A percentile compares a stretch with the other conserved stretches of the same genome.
These are phyloP conservation scores for Riptortus pedestris DNA, from an alignment of 1,140 invertebrate genomes.

Conservation along the genomic window DNA sequence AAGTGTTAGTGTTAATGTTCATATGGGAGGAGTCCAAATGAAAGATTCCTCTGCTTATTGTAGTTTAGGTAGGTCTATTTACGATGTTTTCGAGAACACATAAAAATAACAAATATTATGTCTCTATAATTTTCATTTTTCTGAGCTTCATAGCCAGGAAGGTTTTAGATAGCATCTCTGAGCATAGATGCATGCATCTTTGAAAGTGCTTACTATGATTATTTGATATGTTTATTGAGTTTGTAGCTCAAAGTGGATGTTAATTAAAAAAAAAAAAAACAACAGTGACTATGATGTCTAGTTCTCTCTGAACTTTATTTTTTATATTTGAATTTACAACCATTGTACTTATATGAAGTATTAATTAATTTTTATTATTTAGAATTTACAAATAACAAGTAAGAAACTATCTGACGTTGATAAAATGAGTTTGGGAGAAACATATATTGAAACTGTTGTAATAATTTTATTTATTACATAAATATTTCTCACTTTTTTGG, in stretches of 20 bases:
- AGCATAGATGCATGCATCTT: no score
- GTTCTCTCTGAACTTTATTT: neutral
- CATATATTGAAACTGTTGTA: constrained; percentile 47
- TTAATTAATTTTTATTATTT: constrained; percentile 43
- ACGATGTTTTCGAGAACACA: no score
- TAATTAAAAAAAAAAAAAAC: no score
- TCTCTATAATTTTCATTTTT: no score
- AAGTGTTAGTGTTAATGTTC: constrained; percentile 69
- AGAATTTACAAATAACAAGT: constrained; percentile 42
- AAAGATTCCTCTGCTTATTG: constrained; percentile 46
- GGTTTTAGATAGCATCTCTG: no score
- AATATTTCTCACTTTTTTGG: no score
- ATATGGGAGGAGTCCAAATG: constrained; percentile 48
- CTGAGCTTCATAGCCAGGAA: no score
- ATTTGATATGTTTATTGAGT: no score
- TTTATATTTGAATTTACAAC: neutral
- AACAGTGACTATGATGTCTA: no score
- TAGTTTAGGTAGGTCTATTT: constrained; percentile 51
- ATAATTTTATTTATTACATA: constrained; percentile 5
- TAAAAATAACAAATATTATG: no score
- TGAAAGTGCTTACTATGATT: no score
- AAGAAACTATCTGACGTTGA: constrained; percentile 37
- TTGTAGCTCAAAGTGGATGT: no score
- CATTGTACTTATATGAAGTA: neutral
- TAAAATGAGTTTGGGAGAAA: constrained; percentile 15